Percentiles rank a stretch among this genome's conserved stretches.
Evolutionary conservation across 2,113 vertebrate species (phyloP).

Genomic region (Dicerorhinus sumatrensis): DNA sequence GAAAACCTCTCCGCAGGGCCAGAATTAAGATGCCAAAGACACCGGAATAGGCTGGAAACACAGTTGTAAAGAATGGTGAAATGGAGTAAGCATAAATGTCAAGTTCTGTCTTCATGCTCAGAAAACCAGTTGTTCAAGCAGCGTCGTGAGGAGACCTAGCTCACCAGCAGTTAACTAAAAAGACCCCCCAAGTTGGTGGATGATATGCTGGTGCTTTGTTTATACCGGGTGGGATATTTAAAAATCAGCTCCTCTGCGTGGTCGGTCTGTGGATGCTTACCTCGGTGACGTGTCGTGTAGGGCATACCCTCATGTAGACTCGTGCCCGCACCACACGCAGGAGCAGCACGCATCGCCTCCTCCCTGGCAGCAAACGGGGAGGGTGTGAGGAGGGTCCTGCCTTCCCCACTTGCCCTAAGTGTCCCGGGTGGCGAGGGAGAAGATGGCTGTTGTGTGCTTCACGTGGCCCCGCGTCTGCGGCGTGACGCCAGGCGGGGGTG

Average conservation of each 20-base stretch:
- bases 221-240: not conserved
- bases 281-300: not conserved
- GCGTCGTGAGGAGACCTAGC: not conserved
- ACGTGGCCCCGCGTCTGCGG: not conserved
- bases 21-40: not conserved
- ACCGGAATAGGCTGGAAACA: not conserved
- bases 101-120: not conserved
- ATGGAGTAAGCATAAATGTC: not conserved
- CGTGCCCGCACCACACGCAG: not conserved
- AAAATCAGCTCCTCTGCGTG: not conserved
- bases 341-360: not conserved
- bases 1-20: not conserved
- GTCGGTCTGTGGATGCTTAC: not conserved
- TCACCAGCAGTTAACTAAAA: not conserved
- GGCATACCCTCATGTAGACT: not conserved
- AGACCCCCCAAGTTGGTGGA: not conserved
- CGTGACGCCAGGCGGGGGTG: not conserved
- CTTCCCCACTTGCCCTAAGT: not conserved
- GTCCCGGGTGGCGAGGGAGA: not conserved
- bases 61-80: not conserved
- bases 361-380: not conserved
- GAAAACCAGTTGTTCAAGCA: not conserved
- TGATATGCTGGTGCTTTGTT: not conserved
- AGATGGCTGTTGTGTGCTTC: not conserved
- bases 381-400: no score